Conservation (phyloP, 2,888 invertebrate genomes). For the Ellobium chinense region DNA sequence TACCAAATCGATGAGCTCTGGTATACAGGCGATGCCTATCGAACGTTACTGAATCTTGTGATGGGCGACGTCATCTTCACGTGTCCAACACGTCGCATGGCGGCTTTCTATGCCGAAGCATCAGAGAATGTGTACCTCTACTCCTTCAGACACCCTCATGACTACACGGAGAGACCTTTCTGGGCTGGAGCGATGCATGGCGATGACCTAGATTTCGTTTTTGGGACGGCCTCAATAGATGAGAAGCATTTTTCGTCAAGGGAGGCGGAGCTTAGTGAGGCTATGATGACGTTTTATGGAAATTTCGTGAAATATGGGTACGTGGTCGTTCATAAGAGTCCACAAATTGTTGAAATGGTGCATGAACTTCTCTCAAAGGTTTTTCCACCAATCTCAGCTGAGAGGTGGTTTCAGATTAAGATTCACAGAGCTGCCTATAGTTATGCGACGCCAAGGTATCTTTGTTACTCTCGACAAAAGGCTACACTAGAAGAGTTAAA, state of each 20-base stretch:
- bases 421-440: too few relatives aligned
- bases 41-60: background rate
- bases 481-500: too few relatives aligned
- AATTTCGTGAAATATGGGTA: conserved; percentile 22
- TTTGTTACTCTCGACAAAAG: too few relatives aligned
- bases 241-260: background rate
- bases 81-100: background rate
- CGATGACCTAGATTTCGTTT: background rate
- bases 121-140: background rate
- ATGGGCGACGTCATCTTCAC: background rate
- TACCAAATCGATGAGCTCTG: background rate
- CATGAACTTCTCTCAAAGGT: too few relatives aligned
- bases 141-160: background rate
- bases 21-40: background rate
- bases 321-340: background rate
- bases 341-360: background rate
- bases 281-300: background rate
- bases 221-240: background rate
- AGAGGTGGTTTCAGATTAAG: too few relatives aligned
- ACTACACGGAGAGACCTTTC: background rate
- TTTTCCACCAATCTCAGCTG: too few relatives aligned
- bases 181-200: background rate
- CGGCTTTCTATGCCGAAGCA: background rate
- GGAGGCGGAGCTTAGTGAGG: background rate
- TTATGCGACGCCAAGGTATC: too few relatives aligned